Base-by-base conservation (phyloP, 2,888 invertebrate species). In the Melipona beecheii region DNA sequence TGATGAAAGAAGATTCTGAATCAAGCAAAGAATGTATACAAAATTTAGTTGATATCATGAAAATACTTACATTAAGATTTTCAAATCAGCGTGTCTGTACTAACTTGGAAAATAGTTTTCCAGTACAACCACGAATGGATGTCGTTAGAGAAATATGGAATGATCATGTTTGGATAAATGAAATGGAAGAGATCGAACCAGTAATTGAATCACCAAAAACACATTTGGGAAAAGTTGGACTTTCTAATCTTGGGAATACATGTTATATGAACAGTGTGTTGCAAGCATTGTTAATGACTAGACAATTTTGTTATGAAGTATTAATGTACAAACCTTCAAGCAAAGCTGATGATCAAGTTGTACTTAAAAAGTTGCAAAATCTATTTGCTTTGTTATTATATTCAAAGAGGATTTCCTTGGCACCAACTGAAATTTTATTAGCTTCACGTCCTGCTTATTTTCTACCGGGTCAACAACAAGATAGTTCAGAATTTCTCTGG, bases 261-360 rank as follows among this genome's bases (percentile, higher is more conserved):
- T 98, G 98, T 93, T 98, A 98, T 91, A 97, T 98, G 97, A 98
- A 98, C 94, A 97, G 98, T 93, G 97, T 98, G 2, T 94, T 98
- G 82, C 98, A 98, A 94, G 97, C 98, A 0, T 95, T 98, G 62
- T 97, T 97, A 77, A 97, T 97, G 96, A 97, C 98, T 49, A 97
- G 96, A 93, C 96, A 97, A 96, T 97, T 97, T 92, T 96, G 97
- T 86, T 96, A 96, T 6, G 96, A 97, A 89, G 96, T 97, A 54
- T 94, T 97, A 83, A 90, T 87, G 82, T 92, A 92, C 77, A 91
- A 92, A 72, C 76, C 87, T 17, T 80, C 74, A 1, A 85, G 78
- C 43, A 91, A 92, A 24, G 70, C 80, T 0, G 74, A 81, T 2
- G 87, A 90, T 27, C 90, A 91, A 60, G 81, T 84, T 43, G 85